Base-by-base conservation (phyloP, 2,113 vertebrate species). In the Silurus meridionalis region DNA sequence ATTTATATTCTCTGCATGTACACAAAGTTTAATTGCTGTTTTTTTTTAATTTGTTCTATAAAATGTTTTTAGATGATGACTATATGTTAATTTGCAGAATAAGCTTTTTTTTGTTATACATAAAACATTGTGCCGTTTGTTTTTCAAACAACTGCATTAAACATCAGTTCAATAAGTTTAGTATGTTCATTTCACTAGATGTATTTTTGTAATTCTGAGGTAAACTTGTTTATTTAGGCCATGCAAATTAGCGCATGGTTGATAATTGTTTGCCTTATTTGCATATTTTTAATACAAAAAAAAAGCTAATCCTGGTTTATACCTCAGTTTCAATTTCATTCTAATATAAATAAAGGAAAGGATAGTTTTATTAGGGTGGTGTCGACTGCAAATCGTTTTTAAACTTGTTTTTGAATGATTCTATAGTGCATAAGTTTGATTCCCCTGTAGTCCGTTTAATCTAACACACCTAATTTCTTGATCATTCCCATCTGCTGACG, bases 401-500 rank as follows among this genome's bases (percentile, higher is more conserved):
- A 6, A 72, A 37, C 69, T 2, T 63, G 37, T 37, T 14, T 79
- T 86, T 57, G 64, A 83, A 86, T 23, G 80, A 77, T 48, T 15
- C 48, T n/a, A 57, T 37, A 77, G 50, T 6, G 60, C 48, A 66
- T 61, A 58, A 74, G 60, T 52, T 3, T 14, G 60, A 61, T 48
- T 82, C 69, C 85, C 25, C 67, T 19, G n/a, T 52, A 60, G 79
- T 82, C 80, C 71, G 19, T 66, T 83, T 85, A 80, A 88, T 85
- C 81, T 69, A 48, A 57, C 21, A 75, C 85, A 82, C 48, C 60
- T 55, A 37, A 25, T 82, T 14, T 25, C 79, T 72, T 71, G 46
- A 64, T 72, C 85, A 55, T 86, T 86, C 69, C 80, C 85, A 83
- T 82, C 80, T 86, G 85, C 48, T 83, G 85, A 66, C 6, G 60